Evolutionary conservation across 2,113 vertebrate genomes (phyloP).

Genomic region (Cisticola juncidis): DNA sequence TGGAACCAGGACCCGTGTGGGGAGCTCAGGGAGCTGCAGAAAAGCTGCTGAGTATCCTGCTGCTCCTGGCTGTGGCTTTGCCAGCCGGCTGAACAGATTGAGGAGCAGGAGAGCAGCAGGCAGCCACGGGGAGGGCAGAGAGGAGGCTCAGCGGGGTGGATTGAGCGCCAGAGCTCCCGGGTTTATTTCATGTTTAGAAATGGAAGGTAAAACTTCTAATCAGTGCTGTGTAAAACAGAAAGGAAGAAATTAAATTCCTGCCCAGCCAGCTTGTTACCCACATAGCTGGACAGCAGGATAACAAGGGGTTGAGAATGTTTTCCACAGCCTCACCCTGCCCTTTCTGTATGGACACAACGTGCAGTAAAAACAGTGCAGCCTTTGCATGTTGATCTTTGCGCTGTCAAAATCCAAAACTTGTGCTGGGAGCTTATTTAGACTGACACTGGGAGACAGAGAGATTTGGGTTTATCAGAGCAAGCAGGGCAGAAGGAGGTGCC

Average conservation of each 20-base stretch:
- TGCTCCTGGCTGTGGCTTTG: not conserved
- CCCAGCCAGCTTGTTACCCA: not conserved
- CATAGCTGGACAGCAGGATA: not conserved
- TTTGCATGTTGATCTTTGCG: accelerated
- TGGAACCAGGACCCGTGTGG: not conserved
- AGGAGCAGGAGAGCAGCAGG: not conserved
- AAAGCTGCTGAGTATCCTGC: slow-evolving; percentile 4
- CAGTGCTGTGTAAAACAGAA: not conserved
- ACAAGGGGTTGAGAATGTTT: not conserved
- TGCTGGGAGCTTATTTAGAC: too few relatives aligned
- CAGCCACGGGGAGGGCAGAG: not conserved
- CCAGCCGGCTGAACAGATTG: slow-evolving; percentile 54
- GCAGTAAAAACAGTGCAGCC: not conserved
- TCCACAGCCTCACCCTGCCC: not conserved
- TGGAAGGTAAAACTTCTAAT: not conserved
- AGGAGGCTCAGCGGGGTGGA: not conserved
- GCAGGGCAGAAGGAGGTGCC: too few relatives aligned
- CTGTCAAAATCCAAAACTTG: not conserved
- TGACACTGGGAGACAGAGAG: too few relatives aligned
- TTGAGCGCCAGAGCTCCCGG: accelerated
- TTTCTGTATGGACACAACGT: not conserved
- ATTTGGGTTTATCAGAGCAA: too few relatives aligned
- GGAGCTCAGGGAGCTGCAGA: not conserved
- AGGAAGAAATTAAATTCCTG: not conserved
- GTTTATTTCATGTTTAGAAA: not conserved